These are phyloP conservation scores for Malurus cyaneus DNA, from an alignment of 2,113 vertebrate species.

Conservation along the genomic window DNA sequence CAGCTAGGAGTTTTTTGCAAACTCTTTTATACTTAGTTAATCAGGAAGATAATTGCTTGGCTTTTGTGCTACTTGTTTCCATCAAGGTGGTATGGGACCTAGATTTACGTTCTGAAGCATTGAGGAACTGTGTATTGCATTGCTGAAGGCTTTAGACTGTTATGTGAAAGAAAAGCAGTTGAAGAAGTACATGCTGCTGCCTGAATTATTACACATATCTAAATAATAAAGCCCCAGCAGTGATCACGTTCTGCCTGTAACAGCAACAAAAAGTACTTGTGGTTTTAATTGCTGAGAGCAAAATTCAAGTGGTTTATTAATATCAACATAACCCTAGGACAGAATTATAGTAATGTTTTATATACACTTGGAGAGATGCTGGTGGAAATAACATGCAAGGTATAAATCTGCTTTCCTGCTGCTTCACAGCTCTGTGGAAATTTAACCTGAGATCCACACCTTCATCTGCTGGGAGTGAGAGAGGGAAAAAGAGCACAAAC, in stretches of 20 bases:
- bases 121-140: background rate
- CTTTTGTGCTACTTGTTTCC: constrained; percentile 17
- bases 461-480: background rate
- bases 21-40: constrained; percentile 9
- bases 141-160: background rate
- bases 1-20: background rate
- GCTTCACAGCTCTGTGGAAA: background rate
- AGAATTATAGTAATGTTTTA: constrained; percentile 20
- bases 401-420: background rate
- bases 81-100: background rate
- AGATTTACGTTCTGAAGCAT: background rate
- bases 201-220: background rate
- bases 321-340: constrained; percentile 35
- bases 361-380: background rate
- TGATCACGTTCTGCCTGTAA: background rate
- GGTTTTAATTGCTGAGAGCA: constrained; percentile 39
- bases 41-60: background rate
- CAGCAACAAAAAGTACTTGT: background rate
- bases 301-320: constrained; percentile 48
- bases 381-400: background rate
- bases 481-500: background rate
- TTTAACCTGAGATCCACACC: background rate
- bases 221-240: background rate
- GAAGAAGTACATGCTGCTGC: background rate
- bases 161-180: background rate